phyloP scores from a whole-genome alignment of 2,113 vertebrate species.

The Bubo bubo region DNA sequence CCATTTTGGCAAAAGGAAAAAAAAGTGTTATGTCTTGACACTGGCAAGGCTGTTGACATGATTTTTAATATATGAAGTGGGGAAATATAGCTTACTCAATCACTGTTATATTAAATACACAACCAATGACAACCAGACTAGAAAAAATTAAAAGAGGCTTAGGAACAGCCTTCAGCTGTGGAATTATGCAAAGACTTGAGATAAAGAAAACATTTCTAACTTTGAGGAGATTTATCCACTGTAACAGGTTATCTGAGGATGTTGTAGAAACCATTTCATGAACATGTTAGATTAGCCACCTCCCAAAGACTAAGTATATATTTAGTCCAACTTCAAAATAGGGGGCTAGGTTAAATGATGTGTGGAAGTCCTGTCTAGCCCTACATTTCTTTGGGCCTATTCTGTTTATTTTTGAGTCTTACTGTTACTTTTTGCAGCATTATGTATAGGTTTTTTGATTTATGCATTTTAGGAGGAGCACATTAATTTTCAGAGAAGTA shows the following conservation, averaged over 20 bases:
- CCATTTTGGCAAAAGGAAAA: not conserved
- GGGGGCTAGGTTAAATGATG: not conserved
- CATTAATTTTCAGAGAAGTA: conserved; percentile 10
- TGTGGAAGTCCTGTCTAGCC: not conserved
- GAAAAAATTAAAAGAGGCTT: not conserved
- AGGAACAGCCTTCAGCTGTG: not conserved
- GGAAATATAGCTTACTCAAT: not conserved
- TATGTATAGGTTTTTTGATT: not conserved
- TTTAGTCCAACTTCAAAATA: not conserved
- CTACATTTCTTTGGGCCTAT: not conserved
- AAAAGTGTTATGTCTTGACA: not conserved
- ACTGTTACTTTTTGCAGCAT: not conserved
- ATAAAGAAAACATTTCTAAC: not conserved
- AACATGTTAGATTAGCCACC: not conserved
- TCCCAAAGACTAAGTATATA: not conserved
- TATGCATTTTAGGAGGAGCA: not conserved
- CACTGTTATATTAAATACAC: not conserved
- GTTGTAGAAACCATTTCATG: not conserved
- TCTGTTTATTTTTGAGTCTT: not conserved
- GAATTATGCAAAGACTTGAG: not conserved
- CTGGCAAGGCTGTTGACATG: not conserved
- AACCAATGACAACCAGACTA: not conserved
- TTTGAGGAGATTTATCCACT: not conserved
- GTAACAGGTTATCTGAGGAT: not conserved
- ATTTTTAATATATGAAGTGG: not conserved